A percentile compares a stretch with the other conserved stretches of the same genome.
These are phyloP conservation scores for Lycia hirtaria DNA, from an alignment of 2,888 invertebrate species.

Conservation along the genomic window DNA sequence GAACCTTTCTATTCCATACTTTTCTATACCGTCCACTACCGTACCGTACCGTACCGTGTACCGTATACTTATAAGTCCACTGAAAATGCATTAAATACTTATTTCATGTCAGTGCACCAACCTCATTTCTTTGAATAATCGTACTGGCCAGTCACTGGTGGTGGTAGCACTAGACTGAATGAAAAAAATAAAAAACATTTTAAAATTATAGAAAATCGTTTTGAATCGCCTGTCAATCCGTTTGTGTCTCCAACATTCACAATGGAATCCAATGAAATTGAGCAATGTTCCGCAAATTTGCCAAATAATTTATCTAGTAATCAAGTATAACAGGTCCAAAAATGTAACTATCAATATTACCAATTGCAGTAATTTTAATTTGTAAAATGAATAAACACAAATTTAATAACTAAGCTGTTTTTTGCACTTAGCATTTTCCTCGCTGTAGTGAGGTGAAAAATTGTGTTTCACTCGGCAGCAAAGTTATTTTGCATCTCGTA, in stretches of 20 bases:
- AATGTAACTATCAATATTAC: background rate
- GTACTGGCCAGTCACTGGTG: no score
- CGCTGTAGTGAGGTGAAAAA: background rate
- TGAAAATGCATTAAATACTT: no score
- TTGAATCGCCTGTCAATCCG: conserved; percentile 1
- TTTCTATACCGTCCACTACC: no score
- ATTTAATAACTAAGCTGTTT: background rate
- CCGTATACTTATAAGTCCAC: no score
- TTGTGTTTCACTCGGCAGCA: no score
- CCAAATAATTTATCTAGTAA: background rate
- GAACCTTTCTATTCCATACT: no score
- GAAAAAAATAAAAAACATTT: no score
- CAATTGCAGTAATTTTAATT: background rate
- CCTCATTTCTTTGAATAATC: no score
- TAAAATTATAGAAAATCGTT: background rate
- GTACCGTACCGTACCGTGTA: no score
- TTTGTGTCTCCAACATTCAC: background rate
- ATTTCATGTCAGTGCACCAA: no score
- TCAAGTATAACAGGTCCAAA: background rate
- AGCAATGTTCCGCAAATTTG: background rate
- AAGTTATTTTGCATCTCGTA: background rate
- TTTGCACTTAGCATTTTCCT: background rate
- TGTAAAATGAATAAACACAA: background rate
- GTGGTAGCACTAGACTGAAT: no score
- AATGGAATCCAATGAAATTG: background rate